phyloP scores from a whole-genome alignment of 2,113 vertebrate genomes.

The Nycticryphes semicollaris region DNA sequence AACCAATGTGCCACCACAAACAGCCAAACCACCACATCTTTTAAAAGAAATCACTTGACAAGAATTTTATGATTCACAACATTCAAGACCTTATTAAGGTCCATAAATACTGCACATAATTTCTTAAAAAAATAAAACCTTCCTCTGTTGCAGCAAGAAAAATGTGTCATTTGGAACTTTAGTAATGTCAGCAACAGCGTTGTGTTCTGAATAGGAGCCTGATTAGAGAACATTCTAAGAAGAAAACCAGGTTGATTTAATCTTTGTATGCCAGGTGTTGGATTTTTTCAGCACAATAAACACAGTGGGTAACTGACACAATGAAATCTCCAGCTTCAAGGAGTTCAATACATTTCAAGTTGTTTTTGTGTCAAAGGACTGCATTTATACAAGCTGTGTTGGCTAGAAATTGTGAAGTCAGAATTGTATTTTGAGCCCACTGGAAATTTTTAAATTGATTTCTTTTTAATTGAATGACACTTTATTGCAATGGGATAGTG shows the following conservation, averaged over 20 bases:
- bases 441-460: constrained; percentile 47
- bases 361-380: constrained; percentile 57
- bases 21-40: background rate
- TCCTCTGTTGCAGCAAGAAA: background rate
- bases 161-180: background rate
- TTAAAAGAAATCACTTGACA: constrained; percentile 6
- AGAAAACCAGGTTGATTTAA: constrained; percentile 60
- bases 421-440: constrained; percentile 23
- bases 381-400: constrained; percentile 55
- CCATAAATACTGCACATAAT: constrained; percentile 29
- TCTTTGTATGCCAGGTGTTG: constrained; percentile 1
- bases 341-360: constrained; percentile 61
- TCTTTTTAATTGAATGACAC: constrained; percentile 26
- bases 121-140: background rate
- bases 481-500: background rate
- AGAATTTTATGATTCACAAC: background rate
- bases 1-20: background rate
- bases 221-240: constrained; percentile 22
- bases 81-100: constrained; percentile 16
- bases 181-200: constrained; percentile 18
- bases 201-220: constrained; percentile 41
- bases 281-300: constrained; percentile 37
- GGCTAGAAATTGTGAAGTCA: constrained; percentile 9
- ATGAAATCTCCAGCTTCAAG: constrained; percentile 54
- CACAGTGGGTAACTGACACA: constrained; percentile 30